Evolutionary conservation across 1,140 invertebrate genomes (phyloP), one percentile per base, ranked within the genome.

Genomic region (Rhopalosiphum padi): DNA sequence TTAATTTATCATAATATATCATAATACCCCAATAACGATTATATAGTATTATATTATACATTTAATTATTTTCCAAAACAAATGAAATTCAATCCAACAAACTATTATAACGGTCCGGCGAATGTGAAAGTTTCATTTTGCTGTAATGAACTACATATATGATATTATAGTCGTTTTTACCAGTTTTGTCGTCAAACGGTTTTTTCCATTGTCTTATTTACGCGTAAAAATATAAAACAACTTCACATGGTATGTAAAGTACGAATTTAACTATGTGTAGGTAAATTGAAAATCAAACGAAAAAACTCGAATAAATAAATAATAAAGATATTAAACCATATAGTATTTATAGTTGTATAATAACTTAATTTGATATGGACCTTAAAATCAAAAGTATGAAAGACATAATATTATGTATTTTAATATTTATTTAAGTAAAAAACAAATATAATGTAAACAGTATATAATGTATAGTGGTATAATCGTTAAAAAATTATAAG

Each of bases 81-180:
- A 21, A 37, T 37, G 35, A 83, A 35, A 37, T 83, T 22, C n/a
- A 83, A 83, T 37, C 35, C 77, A 5, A 23, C 35, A 37, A 83
- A 91, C 30, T 37, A 48, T 51, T 51, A 51, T 85, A 92, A 92
- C 68, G 46, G 91, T 92, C 1, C 22, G 15, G 9, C 46, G 9
- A 92, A 92, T 92, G 91, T 92, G 91, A 92, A 92, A 92, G 77
- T 92, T 83, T 92, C 35, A 22, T 35, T 83, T 92, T 51, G n/a
- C 68, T 9, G 41, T 90, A 90, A 90, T 90, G 51, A 22, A 41
- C 23, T 37, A 90, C 35, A 55, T 55, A 55, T 90, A 90, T 25
- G 37, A 55, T 90, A 55, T 83, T 90, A 90, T 88, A 53, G 46
- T 88, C 5, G 23, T 90, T 55, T 90, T 90, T 55, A 55, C n/a